Evolutionary conservation across 2,113 vertebrate genomes (phyloP), one percentile per base, ranked within the genome.

Genomic region (Tragelaphus buxtoni): DNA sequence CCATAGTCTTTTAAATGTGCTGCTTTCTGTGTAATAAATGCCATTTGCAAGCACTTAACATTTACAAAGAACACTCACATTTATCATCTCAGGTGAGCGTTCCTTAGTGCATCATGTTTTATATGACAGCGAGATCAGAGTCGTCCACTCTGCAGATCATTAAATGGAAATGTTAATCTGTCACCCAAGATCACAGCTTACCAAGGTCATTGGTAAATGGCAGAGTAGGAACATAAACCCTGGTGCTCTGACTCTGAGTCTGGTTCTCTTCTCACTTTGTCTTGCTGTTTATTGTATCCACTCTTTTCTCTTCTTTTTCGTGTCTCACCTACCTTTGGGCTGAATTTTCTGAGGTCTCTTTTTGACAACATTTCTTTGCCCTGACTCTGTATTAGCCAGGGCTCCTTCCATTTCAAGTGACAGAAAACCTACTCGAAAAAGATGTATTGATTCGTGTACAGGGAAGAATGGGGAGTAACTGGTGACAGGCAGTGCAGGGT

Each of bases 21-120:
- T 80, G 85, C 61, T 84, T 81, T 82, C 60, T 61, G 6, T 49
- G 42, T 42, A 80, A 22, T 55, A 95, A 94, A 61, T 94, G 81
- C 42, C 69, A 88, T 90, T 85, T 90, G 42, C 55, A 92, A 84
- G 81, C 39, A 80, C 47, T 95, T 90, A 90, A 87, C n/a, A 63
- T 89, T 95, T 85, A 39, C 65, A 32, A 22, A 63, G 94, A 39
- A 1, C 1, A 4, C 11, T 77, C 61, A 42, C 49, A 28, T 63
- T 79, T 92, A 12, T 76, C 32, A 30, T 63, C 42, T 69, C 47
- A 76, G 74, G 26, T n/a, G 45, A 94, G 45, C 30, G 0, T 92
- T 45, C 42, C 30, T 16, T 3, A 20, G 9, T 0, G 2, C 7
- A 9, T 28, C 9, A 0, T 26, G 47, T 69, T 86, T 20, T 16